A percentile compares a stretch with the other conserved stretches of the same genome.
Evolutionary conservation across 2,888 invertebrate genomes (phyloP).

Genomic region (Iphiclides podalirius): DNA sequence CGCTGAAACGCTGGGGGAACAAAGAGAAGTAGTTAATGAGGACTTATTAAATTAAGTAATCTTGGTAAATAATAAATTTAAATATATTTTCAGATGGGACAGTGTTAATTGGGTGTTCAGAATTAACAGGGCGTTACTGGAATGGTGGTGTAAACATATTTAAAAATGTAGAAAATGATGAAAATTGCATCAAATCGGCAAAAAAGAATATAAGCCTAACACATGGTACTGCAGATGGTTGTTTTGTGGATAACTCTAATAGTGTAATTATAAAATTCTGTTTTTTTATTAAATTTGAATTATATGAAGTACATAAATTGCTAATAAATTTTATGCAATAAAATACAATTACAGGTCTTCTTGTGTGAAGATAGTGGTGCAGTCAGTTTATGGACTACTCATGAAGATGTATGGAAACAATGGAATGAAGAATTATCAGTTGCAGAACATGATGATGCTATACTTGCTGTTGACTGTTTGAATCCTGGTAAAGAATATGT

Average conservation of each 20-base stretch:
- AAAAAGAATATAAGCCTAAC: conserved; percentile 50
- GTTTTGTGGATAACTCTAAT: conserved; percentile 55
- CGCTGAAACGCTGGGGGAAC: no score
- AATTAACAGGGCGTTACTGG: conserved; percentile 73
- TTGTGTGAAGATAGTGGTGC: conserved; percentile 70
- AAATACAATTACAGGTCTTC: conserved; percentile 47
- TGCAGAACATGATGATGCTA: conserved; percentile 65
- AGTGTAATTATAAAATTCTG: conserved; percentile 44
- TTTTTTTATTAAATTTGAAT: no score
- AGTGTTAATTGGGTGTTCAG: conserved; percentile 64
- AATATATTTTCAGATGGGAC: conserved; percentile 58
- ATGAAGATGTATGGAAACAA: conserved; percentile 51
- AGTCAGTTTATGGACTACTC: conserved; percentile 57
- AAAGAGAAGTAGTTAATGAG: no score
- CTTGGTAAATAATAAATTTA: no score
- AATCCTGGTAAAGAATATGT: conserved; percentile 55
- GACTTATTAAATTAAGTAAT: no score
- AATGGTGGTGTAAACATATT: conserved; percentile 62
- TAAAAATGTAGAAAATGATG: conserved; percentile 44
- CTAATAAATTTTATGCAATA: no score
- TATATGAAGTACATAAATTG: no score
- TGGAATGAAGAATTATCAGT: conserved; percentile 59
- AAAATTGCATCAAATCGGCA: conserved; percentile 36
- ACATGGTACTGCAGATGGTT: conserved; percentile 67
- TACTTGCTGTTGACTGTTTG: conserved; percentile 57